phyloP scores from a whole-genome alignment of 2,113 vertebrate species.

The Sapayoa aenigma region DNA sequence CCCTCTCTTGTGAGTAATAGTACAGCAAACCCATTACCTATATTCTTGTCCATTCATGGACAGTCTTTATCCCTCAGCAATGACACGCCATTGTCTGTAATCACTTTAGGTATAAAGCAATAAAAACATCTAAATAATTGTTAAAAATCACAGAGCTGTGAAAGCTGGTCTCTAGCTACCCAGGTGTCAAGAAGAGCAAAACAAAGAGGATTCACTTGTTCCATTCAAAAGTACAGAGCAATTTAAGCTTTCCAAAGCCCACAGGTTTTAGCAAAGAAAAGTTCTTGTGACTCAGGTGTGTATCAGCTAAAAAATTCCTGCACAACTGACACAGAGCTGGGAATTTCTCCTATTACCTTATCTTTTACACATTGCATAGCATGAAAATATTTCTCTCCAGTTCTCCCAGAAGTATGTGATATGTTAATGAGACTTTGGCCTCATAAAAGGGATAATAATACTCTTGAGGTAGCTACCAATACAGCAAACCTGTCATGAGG shows the following conservation, averaged over 20 bases:
- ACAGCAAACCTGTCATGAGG: neutral
- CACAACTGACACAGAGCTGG: neutral
- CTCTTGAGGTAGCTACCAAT: neutral
- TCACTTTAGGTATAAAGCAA: neutral
- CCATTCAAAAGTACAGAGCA: fast-evolving
- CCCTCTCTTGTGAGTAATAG: neutral
- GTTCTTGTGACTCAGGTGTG: neutral
- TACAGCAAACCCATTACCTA: neutral
- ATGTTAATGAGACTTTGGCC: neutral
- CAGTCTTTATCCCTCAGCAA: neutral
- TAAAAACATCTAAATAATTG: neutral
- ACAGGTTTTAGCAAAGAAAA: neutral
- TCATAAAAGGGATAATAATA: neutral
- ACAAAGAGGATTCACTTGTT: neutral
- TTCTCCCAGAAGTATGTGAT: neutral
- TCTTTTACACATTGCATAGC: neutral
- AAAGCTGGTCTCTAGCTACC: neutral
- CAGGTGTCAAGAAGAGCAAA: neutral
- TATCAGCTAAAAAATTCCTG: neutral
- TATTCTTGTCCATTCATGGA: neutral
- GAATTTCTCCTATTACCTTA: neutral
- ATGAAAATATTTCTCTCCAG: neutral
- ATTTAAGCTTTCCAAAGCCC: neutral
- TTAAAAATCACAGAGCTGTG: neutral
- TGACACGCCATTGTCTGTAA: neutral